Evolutionary conservation across 2,888 invertebrate species (phyloP).

Genomic region (Epistrophe grossulariae): DNA sequence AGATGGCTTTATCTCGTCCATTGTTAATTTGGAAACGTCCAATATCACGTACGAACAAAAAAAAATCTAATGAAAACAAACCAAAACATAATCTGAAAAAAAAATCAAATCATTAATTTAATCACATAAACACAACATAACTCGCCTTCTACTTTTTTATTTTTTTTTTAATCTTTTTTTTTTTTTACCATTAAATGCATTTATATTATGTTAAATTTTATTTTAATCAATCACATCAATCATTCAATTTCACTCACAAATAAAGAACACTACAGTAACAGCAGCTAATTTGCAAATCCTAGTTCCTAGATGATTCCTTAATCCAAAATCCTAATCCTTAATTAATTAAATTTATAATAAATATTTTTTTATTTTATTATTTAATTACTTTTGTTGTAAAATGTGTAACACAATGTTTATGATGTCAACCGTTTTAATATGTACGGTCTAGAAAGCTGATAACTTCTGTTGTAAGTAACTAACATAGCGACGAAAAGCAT

Average conservation of each 20-base stretch:
- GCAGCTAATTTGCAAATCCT: slow-evolving; percentile 67
- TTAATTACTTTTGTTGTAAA: slow-evolving; percentile 65
- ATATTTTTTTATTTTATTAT: slow-evolving; percentile 17
- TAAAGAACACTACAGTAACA: slow-evolving; percentile 65
- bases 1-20: slow-evolving; percentile 97
- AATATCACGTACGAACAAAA: slow-evolving; percentile 90
- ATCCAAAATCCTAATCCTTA: slow-evolving; percentile 16
- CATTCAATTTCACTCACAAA: slow-evolving; percentile 41
- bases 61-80: slow-evolving; percentile 66
- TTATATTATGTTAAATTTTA: slow-evolving; percentile 37
- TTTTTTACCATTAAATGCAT: slow-evolving; percentile 37
- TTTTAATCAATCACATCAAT: slow-evolving; percentile 41
- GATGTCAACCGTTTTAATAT: slow-evolving; percentile 39
- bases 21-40: slow-evolving; percentile 97
- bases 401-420: slow-evolving; percentile 59
- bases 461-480: slow-evolving; percentile 70
- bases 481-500: slow-evolving; percentile 56
- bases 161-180: slow-evolving; percentile 53
- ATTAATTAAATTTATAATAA: slow-evolving; percentile 19
- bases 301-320: slow-evolving; percentile 4
- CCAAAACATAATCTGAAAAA: slow-evolving; percentile 53
- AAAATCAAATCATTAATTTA: slow-evolving; percentile 49
- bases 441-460: slow-evolving; percentile 45
- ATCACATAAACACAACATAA: slow-evolving; percentile 53
- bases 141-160: slow-evolving; percentile 40